A percentile compares a stretch with the other conserved stretches of the same genome.
Conservation (phyloP, 2,797 vertebrate genomes). For the Lepilemur septentrionalis region DNA sequence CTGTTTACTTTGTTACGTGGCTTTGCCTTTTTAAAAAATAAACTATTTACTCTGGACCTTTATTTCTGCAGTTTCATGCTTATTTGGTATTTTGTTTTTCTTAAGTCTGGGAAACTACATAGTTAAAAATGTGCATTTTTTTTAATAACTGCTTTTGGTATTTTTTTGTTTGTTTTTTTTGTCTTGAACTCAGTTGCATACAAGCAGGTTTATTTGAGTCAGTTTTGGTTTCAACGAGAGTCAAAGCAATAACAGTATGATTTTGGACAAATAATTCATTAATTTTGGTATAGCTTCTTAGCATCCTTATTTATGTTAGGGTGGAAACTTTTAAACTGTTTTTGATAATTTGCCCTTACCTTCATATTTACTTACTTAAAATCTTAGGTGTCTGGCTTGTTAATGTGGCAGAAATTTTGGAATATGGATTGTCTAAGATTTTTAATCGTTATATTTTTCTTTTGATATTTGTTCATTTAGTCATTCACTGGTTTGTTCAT, state of each 20-base stretch:
- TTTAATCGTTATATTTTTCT: background rate
- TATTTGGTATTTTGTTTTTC: constrained; percentile 32
- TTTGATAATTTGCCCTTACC: background rate
- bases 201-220: background rate
- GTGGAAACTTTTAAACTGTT: background rate
- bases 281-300: background rate
- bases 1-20: background rate
- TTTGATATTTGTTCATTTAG: background rate
- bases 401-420: background rate
- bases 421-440: background rate
- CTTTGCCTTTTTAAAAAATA: background rate
- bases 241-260: background rate
- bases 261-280: background rate
- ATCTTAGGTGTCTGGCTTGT: background rate
- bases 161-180: background rate
- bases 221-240: background rate
- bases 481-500: background rate
- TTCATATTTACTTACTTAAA: background rate
- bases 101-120: background rate
- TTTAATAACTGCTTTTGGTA: background rate
- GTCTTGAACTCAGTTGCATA: background rate
- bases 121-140: background rate
- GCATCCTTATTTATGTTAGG: background rate
- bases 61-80: background rate
- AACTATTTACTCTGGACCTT: background rate